These are phyloP conservation scores for Melieria omissa DNA, from an alignment of 2,888 invertebrate genomes.

Conservation along the genomic window DNA sequence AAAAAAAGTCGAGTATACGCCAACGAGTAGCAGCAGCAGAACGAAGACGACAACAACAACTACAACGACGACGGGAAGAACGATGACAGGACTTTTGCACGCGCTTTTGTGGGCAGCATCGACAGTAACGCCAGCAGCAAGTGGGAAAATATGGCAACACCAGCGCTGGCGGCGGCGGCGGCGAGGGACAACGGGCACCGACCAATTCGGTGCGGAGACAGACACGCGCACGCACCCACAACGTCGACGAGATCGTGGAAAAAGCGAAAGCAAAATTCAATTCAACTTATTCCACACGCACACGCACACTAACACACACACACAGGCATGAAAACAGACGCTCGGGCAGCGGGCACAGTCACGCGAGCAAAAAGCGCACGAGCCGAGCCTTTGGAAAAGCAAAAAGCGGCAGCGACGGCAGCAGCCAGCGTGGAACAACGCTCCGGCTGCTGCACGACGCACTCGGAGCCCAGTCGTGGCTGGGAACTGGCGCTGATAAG, in stretches of 20 bases:
- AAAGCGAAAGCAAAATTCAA: slow-evolving; percentile 32
- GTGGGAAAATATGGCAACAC: not conserved
- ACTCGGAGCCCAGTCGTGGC: too few species aligned
- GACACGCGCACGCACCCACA: too few species aligned
- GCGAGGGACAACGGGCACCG: slow-evolving; percentile 15
- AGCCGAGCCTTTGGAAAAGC: too few species aligned
- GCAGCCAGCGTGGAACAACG: too few species aligned
- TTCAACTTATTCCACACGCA: slow-evolving; percentile 7
- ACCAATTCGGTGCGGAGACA: slow-evolving; percentile 18
- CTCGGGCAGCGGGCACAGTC: not conserved
- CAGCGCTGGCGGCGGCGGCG: not conserved
- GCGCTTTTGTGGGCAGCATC: slow-evolving; percentile 24
- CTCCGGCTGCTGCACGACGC: too few species aligned
- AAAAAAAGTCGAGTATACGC: slow-evolving; percentile 28
- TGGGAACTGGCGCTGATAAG: too few species aligned
- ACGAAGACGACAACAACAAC: slow-evolving; percentile 24
- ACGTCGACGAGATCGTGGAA: not conserved
- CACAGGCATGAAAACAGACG: not conserved
- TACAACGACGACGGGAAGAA: slow-evolving; percentile 4
- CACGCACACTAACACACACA: not conserved
- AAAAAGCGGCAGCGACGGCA: too few species aligned
- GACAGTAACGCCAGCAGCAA: slow-evolving; percentile 1
- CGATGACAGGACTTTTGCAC: slow-evolving; percentile 9
- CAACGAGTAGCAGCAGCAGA: slow-evolving; percentile 26
- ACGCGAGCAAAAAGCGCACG: not conserved